Conservation (phyloP, 2,113 vertebrate genomes). For the Coreoperca whiteheadi region DNA sequence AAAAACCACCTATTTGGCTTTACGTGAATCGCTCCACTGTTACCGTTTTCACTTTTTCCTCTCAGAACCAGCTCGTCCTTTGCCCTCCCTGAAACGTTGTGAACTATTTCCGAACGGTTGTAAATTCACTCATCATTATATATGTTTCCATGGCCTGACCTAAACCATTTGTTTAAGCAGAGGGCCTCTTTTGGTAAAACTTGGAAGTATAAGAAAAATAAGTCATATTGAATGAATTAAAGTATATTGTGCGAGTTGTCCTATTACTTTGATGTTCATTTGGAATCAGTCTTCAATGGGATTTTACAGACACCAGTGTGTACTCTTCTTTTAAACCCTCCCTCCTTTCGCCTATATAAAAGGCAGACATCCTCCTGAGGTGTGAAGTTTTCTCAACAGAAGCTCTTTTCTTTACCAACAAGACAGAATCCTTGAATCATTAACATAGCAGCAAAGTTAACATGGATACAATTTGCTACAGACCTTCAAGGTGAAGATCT, state of each 20-base stretch:
- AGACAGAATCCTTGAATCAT: neutral
- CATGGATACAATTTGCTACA: neutral
- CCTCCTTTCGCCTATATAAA: neutral
- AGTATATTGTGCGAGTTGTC: neutral
- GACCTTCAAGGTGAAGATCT: neutral
- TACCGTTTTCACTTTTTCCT: slow-evolving; percentile 58
- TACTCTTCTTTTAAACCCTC: slow-evolving; percentile 2
- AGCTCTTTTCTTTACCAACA: slow-evolving; percentile 4
- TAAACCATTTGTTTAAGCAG: slow-evolving; percentile 36
- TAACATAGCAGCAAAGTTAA: neutral
- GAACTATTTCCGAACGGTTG: slow-evolving; percentile 53
- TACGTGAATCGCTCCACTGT: slow-evolving; percentile 68
- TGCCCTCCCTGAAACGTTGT: slow-evolving; percentile 41
- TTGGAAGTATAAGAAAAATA: neutral
- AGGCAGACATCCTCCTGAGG: slow-evolving; percentile 34
- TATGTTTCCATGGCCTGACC: slow-evolving; percentile 43
- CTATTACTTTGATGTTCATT: slow-evolving; percentile 12
- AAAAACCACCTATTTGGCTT: slow-evolving; percentile 62
- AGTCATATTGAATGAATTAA: slow-evolving; percentile 2
- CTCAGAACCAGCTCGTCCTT: slow-evolving; percentile 35
- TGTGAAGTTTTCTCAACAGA: neutral
- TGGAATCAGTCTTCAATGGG: neutral
- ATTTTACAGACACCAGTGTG: slow-evolving; percentile 9
- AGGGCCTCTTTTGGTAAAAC: slow-evolving; percentile 9
- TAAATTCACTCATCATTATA: slow-evolving; percentile 51